Evolutionary conservation across 2,797 vertebrate genomes (phyloP), one percentile per base, ranked within the genome.

Genomic region (Onychomys leucogaster): DNA sequence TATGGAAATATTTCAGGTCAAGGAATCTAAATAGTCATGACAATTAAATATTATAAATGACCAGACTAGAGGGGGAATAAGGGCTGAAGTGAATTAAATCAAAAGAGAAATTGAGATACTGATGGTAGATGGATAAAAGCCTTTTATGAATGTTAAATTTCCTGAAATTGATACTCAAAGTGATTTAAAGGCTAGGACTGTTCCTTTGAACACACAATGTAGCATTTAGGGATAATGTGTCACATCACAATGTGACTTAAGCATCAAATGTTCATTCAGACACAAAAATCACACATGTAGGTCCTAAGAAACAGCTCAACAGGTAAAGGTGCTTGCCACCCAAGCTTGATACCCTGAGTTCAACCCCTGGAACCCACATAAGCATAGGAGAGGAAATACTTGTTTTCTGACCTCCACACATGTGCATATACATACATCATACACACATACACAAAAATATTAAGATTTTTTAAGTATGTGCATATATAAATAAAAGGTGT

Each of bases 71-170:
- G 19, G 49, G 21, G 37, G 61, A 73, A 81, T 52, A 91, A 95
- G 89, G 89, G 46, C 91, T 2, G 25, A 90, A 67, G 17, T 49
- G 41, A 76, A 65, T 17, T 90, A 43, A 76, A 52, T 78, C 82
- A 94, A 94, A 94, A 86, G 29, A 90, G 61, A 95, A 94, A 92
- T 1, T 59, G 43, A 96, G 96, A 96, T 65, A 83, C 65, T 80
- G 37, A 88, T 14, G 3, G 73, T 1, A 88, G 37, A 81, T 1
- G n/a, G 16, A 78, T 75, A 91, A 78, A 96, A 91, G 10, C n/a
- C 71, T 49, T 76, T 0, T 52, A 65, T 27, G 34, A 87, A 77
- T 57, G 32, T 13, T 94, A 87, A 94, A 91, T 75, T 82, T 91
- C 90, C 52, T 88, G 16, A 81, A 71, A 55, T 27, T 96, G 87